These are phyloP conservation scores for Ceyx margarethae DNA, from an alignment of 2,113 vertebrate genomes.

Conservation along the genomic window DNA sequence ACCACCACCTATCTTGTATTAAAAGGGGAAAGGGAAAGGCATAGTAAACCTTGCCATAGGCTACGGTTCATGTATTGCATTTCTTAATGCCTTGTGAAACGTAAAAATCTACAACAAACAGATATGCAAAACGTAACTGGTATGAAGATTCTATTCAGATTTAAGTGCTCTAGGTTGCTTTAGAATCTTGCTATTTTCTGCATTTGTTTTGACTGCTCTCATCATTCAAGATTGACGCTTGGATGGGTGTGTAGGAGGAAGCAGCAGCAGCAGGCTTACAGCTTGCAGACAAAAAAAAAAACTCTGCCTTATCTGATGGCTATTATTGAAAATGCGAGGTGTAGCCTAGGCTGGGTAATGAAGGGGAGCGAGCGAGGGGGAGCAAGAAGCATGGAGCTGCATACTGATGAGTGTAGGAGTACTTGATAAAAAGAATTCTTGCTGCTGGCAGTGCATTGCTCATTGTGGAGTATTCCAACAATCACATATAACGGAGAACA, in stretches of 20 bases:
- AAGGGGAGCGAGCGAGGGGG: conserved; percentile 82
- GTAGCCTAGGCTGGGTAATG: conserved; percentile 86
- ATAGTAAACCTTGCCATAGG: conserved; percentile 39
- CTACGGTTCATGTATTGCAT: conserved; percentile 58
- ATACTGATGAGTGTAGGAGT: conserved; percentile 99
- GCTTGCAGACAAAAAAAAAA: conserved; percentile 91
- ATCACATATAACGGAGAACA: conserved; percentile 80
- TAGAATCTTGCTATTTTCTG: conserved; percentile 82
- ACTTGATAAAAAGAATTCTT: conserved; percentile 96
- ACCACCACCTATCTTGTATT: conserved; percentile 29
- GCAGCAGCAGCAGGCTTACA: conserved; percentile 81
- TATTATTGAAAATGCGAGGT: conserved; percentile 90
- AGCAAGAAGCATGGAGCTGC: conserved; percentile 87
- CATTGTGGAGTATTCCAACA: conserved; percentile 85
- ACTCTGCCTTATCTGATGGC: conserved; percentile 87
- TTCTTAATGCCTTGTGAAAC: conserved; percentile 68
- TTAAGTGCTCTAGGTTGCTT: conserved; percentile 75
- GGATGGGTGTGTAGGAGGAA: conserved; percentile 85
- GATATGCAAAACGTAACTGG: conserved; percentile 62
- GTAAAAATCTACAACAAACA: conserved; percentile 76
- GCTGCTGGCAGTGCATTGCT: conserved; percentile 86
- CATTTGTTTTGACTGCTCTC: conserved; percentile 83
- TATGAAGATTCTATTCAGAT: conserved; percentile 77
- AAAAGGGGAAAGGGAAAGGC: conserved; percentile 8
- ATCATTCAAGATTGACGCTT: conserved; percentile 85